Evolutionary conservation across 1,140 invertebrate species (phyloP).

Genomic region (Sitodiplosis mosellana): DNA sequence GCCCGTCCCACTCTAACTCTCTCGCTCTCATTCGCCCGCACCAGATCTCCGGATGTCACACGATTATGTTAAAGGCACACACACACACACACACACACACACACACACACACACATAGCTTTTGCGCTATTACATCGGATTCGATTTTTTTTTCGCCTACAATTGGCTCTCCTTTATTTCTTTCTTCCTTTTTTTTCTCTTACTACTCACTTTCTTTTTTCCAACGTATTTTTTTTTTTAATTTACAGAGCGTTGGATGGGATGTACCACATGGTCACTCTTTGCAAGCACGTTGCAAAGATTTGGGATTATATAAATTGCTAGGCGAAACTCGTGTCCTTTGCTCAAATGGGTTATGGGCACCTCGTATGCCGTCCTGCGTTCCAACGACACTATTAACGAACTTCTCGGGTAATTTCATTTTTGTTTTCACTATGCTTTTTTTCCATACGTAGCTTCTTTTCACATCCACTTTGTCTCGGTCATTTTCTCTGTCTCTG

Average conservation of each 20-base stretch:
- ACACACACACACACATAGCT: too few relatives aligned
- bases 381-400: constrained; percentile 61
- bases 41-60: too few relatives aligned
- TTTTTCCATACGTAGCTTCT: background rate
- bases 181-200: constrained; percentile 6
- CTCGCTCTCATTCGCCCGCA: constrained; percentile 7
- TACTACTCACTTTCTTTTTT: background rate
- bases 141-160: too few relatives aligned
- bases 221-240: background rate
- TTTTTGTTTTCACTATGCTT: too few relatives aligned
- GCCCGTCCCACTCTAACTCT: background rate
- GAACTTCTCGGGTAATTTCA: constrained; percentile 55
- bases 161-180: constrained; percentile 7
- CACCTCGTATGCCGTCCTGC: constrained; percentile 50
- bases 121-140: too few relatives aligned
- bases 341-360: constrained; percentile 66
- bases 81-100: too few relatives aligned
- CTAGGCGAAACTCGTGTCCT: constrained; percentile 42
- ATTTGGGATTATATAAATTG: constrained; percentile 66
- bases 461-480: background rate
- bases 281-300: constrained; percentile 50
- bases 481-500: too few relatives aligned
- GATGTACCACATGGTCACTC: constrained; percentile 43
- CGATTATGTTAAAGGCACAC: too few relatives aligned
- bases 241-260: constrained; percentile 22